Evolutionary conservation across 2,113 vertebrate species (phyloP).

Genomic region (Leucopsar rothschildi): DNA sequence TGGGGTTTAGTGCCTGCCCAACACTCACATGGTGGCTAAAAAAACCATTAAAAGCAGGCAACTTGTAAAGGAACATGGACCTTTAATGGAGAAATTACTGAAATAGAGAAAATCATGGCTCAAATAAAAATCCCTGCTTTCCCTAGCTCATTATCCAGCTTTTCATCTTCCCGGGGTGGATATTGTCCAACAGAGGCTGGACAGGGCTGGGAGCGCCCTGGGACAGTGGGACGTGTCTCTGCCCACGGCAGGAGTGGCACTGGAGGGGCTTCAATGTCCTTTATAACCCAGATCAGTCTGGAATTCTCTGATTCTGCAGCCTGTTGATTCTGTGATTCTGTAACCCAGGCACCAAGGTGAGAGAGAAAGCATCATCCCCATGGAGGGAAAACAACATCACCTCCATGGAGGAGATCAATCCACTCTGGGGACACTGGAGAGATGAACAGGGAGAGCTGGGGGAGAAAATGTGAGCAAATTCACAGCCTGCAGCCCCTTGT

Average conservation of each 20-base stretch:
- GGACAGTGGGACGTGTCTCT: background rate
- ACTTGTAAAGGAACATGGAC: background rate
- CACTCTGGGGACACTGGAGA: rapidly evolving
- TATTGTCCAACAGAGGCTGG: background rate
- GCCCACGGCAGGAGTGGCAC: background rate
- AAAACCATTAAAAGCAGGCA: background rate
- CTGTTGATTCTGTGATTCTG: background rate
- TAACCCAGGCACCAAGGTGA: background rate
- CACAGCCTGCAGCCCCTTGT: background rate
- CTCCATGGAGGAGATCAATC: background rate
- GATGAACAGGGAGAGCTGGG: background rate
- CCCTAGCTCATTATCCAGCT: background rate
- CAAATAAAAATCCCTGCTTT: background rate
- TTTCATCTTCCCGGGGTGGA: background rate
- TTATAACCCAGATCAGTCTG: background rate
- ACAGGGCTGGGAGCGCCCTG: background rate
- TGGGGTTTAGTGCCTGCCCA: background rate
- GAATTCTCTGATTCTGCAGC: background rate
- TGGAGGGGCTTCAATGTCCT: background rate
- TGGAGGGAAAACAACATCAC: background rate
- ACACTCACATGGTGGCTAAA: background rate
- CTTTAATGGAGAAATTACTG: background rate
- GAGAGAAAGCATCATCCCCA: background rate
- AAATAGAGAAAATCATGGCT: background rate
- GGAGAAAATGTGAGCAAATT: background rate